phyloP scores from a whole-genome alignment of 2,113 vertebrate species.

The Eulemur macaco region DNA sequence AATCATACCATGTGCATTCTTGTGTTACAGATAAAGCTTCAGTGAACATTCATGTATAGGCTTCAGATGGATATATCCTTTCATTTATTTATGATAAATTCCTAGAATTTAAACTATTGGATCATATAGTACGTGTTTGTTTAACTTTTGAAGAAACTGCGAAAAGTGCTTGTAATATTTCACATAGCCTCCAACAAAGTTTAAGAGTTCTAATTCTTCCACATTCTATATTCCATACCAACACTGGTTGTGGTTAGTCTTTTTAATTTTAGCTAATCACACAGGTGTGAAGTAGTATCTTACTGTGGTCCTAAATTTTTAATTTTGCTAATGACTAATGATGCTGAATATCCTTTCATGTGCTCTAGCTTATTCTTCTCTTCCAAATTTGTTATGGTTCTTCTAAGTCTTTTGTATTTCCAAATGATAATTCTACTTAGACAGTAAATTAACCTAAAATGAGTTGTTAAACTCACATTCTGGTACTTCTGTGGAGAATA shows the following conservation, averaged over 20 bases:
- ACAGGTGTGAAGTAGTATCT: background rate
- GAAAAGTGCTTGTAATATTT: background rate
- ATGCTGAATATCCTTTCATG: background rate
- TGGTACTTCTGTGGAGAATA: background rate
- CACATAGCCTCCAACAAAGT: background rate
- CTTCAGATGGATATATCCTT: background rate
- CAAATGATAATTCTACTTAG: background rate
- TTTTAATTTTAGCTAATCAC: background rate
- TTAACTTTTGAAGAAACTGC: background rate
- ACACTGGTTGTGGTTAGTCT: background rate
- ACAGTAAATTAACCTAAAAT: background rate
- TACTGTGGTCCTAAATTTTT: background rate
- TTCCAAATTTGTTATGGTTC: background rate
- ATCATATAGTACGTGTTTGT: too few relatives aligned
- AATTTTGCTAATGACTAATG: background rate
- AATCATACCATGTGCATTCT: background rate
- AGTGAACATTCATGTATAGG: background rate
- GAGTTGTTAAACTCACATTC: background rate
- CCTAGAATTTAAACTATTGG: background rate
- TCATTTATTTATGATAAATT: background rate
- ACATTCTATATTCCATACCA: background rate
- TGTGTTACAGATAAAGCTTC: background rate
- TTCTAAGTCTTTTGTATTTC: background rate
- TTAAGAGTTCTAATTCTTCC: background rate
- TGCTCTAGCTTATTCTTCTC: background rate